These are phyloP conservation scores for Spodoptera frugiperda DNA, from an alignment of 1,140 invertebrate genomes.

Conservation along the genomic window DNA sequence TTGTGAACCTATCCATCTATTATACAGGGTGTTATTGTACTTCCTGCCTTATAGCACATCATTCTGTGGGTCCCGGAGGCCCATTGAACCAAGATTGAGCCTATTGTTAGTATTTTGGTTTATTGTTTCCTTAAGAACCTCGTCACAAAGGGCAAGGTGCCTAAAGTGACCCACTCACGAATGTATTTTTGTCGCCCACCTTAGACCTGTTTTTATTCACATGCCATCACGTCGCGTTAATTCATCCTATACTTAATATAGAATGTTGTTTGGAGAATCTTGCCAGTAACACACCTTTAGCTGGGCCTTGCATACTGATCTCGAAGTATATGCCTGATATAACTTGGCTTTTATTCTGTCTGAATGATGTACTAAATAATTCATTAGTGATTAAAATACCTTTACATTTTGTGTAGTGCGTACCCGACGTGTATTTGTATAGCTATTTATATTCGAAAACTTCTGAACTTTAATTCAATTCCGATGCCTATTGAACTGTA, in stretches of 20 bases:
- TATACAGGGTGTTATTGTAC: slow-evolving; percentile 44
- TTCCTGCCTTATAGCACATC: slow-evolving; percentile 46
- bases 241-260: slow-evolving; percentile 40
- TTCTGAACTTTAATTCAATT: too few species aligned
- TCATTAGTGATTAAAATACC: slow-evolving; percentile 22
- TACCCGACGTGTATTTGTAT: too few species aligned
- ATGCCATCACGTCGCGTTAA: slow-evolving; percentile 37
- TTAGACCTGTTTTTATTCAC: slow-evolving; percentile 41
- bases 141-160: slow-evolving; percentile 8
- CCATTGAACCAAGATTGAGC: slow-evolving; percentile 42
- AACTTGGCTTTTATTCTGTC: slow-evolving; percentile 12
- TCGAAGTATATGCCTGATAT: slow-evolving; percentile 4
- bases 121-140: slow-evolving; percentile 44
- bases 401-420: too few species aligned
- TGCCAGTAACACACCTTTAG: slow-evolving; percentile 1
- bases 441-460: too few species aligned
- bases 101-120: slow-evolving; percentile 45
- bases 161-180: slow-evolving; percentile 38
- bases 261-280: slow-evolving; percentile 32
- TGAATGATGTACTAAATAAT: slow-evolving; percentile 16
- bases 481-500: too few species aligned
- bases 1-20: slow-evolving; percentile 45
- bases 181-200: slow-evolving; percentile 28
- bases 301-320: slow-evolving; percentile 22
- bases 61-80: slow-evolving; percentile 26